Evolutionary conservation across 2,797 vertebrate species (phyloP).

Genomic region (Sebastes miniatus): DNA sequence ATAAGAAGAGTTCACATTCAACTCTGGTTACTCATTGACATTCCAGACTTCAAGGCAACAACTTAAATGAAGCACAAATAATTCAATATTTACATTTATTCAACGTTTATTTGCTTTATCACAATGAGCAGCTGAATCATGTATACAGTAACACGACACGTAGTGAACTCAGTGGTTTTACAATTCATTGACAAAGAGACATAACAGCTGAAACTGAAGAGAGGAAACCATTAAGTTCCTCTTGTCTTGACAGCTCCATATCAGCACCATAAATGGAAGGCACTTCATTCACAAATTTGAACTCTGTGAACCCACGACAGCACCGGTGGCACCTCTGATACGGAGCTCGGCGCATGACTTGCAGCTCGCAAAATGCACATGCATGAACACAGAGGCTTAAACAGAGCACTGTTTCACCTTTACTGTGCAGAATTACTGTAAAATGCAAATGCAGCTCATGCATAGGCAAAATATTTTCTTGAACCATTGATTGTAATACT

Average conservation of each 20-base stretch:
- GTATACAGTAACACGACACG: background rate
- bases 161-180: constrained; percentile 2
- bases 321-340: background rate
- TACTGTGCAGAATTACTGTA: background rate
- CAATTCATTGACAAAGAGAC: constrained; percentile 36
- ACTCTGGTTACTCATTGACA: constrained; percentile 28
- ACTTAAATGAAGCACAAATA: constrained; percentile 19
- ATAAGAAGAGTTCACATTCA: constrained; percentile 8
- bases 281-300: constrained; percentile 76
- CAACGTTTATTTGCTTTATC: background rate
- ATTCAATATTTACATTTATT: constrained; percentile 25
- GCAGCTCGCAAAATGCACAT: background rate
- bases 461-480: background rate
- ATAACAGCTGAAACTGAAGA: constrained; percentile 36
- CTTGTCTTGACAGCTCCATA: constrained; percentile 26
- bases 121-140: background rate
- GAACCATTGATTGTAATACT: background rate
- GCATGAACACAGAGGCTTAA: background rate
- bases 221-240: constrained; percentile 64
- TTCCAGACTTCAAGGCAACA: constrained; percentile 32
- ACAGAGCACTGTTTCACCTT: background rate
- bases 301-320: constrained; percentile 39
- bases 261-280: constrained; percentile 68
- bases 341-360: background rate
- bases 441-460: background rate